Evolutionary conservation across 1,140 invertebrate genomes (phyloP), one percentile per base, ranked within the genome.

Genomic region (Drosophila pachea): DNA sequence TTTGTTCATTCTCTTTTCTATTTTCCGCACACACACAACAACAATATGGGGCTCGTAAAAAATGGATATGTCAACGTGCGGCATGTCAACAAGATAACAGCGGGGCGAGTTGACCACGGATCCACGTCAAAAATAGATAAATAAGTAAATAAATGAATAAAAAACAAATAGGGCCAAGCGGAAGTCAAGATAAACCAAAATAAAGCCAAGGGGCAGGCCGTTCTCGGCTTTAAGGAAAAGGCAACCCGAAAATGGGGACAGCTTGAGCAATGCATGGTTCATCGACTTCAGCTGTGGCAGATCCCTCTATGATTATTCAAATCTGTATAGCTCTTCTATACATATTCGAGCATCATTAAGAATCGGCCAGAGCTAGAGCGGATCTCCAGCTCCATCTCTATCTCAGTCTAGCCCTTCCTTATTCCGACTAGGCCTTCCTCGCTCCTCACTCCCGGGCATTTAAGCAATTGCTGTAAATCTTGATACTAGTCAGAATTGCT

Each of bases 1-100:
- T 62, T 52, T 43, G 56, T 45, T 48, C 48, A 14, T 61, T 62
- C 68, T 56, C 58, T 73, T 47, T 60, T 60, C 60, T 77, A 67
- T 54, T 32, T 55, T 49, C 54, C 14, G 16, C 42, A 65, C 32
- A 70, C 52, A 54, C n/a, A 65, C n/a, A 33, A 31, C 47, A 52
- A 35, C 75, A 66, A 47, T 11, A 47, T 5, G 48, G 77, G 65
- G 70, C 73, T 78, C 67, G 69, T 83, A 82, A 86, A 86, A 87
- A 86, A 86, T 86, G 75, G 78, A 83, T 78, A 83, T 86, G 83
- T 86, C 82, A 86, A 87, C 70, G 78, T 87, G 78, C 78, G 71
- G 74, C 71, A 65, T 86, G 82, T 86, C 82, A 87, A 83, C 78
- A 78, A 78, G 82, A 86, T 87, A 87, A 87, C 75, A 68, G 67